Evolutionary conservation across 2,113 vertebrate genomes (phyloP).

Genomic region (Podarcis cretensis): DNA sequence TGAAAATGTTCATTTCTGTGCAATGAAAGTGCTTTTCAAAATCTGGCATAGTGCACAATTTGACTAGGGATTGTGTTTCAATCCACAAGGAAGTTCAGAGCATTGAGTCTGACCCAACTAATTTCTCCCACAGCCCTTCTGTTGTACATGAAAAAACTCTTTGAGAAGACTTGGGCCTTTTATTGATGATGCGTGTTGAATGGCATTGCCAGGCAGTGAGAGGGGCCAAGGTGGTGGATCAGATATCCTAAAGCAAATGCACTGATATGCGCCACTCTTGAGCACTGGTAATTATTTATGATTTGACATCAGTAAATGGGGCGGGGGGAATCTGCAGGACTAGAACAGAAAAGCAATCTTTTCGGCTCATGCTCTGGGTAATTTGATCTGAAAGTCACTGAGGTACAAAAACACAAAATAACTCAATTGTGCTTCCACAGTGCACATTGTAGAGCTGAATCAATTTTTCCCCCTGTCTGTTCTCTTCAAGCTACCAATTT

Average conservation of each 20-base stretch:
- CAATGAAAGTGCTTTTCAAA: no score
- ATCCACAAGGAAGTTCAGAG: no score
- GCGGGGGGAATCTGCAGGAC: background rate
- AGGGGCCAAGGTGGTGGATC: background rate
- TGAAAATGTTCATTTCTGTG: no score
- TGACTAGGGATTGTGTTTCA: no score
- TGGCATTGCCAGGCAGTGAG: background rate
- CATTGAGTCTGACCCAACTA: no score
- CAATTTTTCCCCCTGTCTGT: background rate
- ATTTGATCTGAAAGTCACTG: constrained; percentile 4
- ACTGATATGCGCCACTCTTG: background rate
- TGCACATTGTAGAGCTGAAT: background rate
- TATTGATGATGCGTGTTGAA: background rate
- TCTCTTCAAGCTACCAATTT: background rate
- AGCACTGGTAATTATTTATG: background rate
- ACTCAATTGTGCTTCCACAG: background rate
- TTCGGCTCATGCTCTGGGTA: background rate
- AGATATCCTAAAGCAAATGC: background rate
- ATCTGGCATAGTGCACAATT: no score
- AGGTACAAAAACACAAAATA: background rate
- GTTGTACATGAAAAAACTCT: background rate
- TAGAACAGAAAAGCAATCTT: background rate
- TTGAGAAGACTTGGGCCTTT: background rate
- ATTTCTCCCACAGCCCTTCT: background rate
- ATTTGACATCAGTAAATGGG: constrained; percentile 2